phyloP scores from a whole-genome alignment of 2,113 vertebrate species.

The Eretmochelys imbricata region DNA sequence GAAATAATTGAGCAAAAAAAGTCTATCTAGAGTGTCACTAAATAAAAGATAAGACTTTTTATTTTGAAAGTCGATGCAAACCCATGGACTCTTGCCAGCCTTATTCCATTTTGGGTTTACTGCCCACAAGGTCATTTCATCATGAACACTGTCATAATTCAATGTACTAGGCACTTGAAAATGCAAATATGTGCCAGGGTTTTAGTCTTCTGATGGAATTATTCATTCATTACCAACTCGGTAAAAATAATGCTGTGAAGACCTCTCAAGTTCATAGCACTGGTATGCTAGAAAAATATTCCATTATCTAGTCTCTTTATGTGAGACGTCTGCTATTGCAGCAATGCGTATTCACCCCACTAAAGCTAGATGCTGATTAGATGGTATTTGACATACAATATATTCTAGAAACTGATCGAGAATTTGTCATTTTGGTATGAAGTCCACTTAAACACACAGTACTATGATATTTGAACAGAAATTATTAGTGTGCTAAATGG shows the following conservation, averaged over 20 bases:
- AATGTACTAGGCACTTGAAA: slow-evolving; percentile 58
- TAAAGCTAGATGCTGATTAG: slow-evolving; percentile 43
- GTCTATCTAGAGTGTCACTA: not conserved
- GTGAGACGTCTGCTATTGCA: slow-evolving; percentile 21
- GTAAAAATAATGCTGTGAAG: slow-evolving; percentile 22
- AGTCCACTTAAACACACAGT: slow-evolving; percentile 34
- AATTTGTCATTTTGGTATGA: slow-evolving; percentile 34
- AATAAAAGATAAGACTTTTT: slow-evolving; percentile 17
- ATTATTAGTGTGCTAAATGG: not conserved
- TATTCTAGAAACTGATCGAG: slow-evolving; percentile 45
- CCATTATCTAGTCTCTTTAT: slow-evolving; percentile 22
- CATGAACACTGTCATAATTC: slow-evolving; percentile 46
- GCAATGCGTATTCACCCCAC: not conserved
- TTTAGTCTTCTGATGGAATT: slow-evolving; percentile 65
- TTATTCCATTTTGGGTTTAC: slow-evolving; percentile 28
- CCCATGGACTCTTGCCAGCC: slow-evolving; percentile 37
- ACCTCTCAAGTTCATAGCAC: slow-evolving; percentile 36
- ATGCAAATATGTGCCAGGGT: slow-evolving; percentile 44
- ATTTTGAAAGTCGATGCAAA: slow-evolving; percentile 34
- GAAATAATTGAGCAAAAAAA: slow-evolving; percentile 7
- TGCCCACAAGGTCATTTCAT: slow-evolving; percentile 22
- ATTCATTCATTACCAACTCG: slow-evolving; percentile 55
- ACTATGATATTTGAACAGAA: slow-evolving; percentile 25
- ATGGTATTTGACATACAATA: slow-evolving; percentile 27
- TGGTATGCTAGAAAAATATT: slow-evolving; percentile 47